Conservation (phyloP, 2,797 vertebrate species). For the Xenops minutus region DNA sequence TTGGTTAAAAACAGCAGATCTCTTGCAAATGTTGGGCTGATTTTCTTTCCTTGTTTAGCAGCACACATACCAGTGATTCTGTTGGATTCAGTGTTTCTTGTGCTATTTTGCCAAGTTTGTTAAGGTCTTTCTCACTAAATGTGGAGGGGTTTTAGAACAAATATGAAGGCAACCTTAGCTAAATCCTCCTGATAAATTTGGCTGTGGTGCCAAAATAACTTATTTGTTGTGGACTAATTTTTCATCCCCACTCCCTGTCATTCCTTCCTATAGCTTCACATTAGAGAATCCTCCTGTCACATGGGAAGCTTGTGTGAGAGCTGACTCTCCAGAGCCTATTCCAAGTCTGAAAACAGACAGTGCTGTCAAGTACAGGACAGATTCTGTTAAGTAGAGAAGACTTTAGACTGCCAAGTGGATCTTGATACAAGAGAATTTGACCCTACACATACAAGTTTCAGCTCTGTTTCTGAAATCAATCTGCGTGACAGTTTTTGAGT, state of each 20-base stretch:
- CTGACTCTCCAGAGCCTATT: neutral
- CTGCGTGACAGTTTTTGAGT: neutral
- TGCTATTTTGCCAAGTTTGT: slow-evolving; percentile 10
- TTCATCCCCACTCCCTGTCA: neutral
- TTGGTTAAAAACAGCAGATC: neutral
- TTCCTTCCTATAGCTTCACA: neutral
- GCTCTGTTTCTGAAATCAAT: slow-evolving; percentile 39
- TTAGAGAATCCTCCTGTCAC: neutral
- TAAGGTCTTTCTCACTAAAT: slow-evolving; percentile 5
- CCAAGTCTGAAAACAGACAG: slow-evolving; percentile 21
- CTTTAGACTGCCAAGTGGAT: neutral
- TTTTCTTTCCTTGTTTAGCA: slow-evolving; percentile 7
- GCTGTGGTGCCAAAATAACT: neutral
- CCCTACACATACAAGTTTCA: slow-evolving; percentile 12
- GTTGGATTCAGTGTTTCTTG: neutral
- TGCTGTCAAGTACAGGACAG: slow-evolving; percentile 15
- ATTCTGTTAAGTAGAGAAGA: neutral
- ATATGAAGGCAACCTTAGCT: neutral
- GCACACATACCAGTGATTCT: neutral
- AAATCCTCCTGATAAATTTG: neutral
- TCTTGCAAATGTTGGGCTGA: neutral
- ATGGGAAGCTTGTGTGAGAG: neutral
- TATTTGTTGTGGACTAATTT: neutral
- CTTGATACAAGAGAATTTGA: slow-evolving; percentile 42
- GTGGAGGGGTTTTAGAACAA: neutral